These are phyloP conservation scores for Bufo gargarizans DNA, from an alignment of 2,113 vertebrate genomes.

Conservation along the genomic window DNA sequence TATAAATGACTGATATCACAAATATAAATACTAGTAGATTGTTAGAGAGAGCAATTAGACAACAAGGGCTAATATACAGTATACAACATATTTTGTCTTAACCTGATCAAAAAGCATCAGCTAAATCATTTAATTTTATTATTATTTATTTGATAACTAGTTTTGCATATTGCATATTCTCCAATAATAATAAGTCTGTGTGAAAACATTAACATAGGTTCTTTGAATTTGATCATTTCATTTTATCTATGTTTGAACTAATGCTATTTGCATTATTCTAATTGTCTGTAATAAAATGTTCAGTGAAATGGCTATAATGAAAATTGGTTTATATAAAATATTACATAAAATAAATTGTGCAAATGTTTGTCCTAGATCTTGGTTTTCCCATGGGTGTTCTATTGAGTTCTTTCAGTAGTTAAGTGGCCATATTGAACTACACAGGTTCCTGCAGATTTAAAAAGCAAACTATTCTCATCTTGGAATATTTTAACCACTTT, in stretches of 20 bases:
- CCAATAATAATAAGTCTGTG: not conserved
- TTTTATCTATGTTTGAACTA: not conserved
- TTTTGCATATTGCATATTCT: not conserved
- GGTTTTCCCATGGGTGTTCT: not conserved
- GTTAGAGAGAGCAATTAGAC: no score
- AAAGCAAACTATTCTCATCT: not conserved
- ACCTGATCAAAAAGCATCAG: not conserved
- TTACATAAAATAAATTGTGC: not conserved
- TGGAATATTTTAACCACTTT: slow-evolving; percentile 11
- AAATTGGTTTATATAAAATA: not conserved
- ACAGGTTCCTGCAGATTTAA: not conserved
- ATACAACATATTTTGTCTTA: no score
- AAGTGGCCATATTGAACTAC: not conserved
- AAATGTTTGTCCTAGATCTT: not conserved
- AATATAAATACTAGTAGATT: no score
- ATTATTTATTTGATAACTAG: not conserved
- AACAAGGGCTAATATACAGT: no score
- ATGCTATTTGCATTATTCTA: not conserved
- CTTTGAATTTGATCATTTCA: not conserved
- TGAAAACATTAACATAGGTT: not conserved
- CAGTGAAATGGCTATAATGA: no score
- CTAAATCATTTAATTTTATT: not conserved
- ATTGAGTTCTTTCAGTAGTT: not conserved
- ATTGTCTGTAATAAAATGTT: not conserved
- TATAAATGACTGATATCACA: no score